Evolutionary conservation across 2,113 vertebrate species (phyloP).

Genomic region (Saccopteryx leptura): DNA sequence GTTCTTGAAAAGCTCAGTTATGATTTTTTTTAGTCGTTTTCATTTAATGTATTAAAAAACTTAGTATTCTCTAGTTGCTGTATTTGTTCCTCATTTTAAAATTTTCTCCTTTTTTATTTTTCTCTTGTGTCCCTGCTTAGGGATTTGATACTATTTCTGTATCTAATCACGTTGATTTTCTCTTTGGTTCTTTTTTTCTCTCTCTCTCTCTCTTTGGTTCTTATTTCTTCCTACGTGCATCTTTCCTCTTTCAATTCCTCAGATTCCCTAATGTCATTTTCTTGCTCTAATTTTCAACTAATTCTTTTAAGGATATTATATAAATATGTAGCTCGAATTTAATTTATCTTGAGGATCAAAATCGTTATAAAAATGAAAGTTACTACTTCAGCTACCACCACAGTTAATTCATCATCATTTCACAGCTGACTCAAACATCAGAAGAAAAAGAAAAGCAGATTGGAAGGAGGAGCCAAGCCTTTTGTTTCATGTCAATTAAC

Average conservation of each 20-base stretch:
- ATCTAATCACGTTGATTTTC: conserved; percentile 59
- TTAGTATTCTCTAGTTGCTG: conserved; percentile 29
- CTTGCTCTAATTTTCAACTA: conserved; percentile 52
- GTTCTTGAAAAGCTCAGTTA: conserved; percentile 62
- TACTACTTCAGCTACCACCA: conserved; percentile 22
- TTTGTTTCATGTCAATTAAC: conserved; percentile 81
- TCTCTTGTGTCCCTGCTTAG: conserved; percentile 6
- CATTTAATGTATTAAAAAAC: conserved; percentile 58
- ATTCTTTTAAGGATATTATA: conserved; percentile 66
- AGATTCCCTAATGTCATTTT: conserved; percentile 41
- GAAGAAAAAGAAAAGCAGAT: conserved; percentile 43
- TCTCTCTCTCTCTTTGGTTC: conserved; percentile 9
- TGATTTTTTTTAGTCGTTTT: conserved; percentile 18
- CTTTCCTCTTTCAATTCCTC: conserved; percentile 43
- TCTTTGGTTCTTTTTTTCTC: conserved; percentile 39
- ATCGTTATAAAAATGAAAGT: conserved; percentile 65
- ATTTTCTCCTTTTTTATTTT: not conserved
- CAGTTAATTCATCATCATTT: conserved; percentile 75
- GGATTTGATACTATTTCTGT: not conserved
- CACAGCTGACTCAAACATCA: conserved; percentile 42
- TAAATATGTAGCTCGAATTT: conserved; percentile 24
- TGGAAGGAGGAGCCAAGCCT: conserved; percentile 78
- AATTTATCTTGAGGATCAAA: conserved; percentile 51
- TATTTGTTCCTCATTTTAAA: conserved; percentile 33
- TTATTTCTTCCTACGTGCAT: not conserved